Evolutionary conservation across 1,140 invertebrate species (phyloP).

Genomic region (Musca vetustissima): DNA sequence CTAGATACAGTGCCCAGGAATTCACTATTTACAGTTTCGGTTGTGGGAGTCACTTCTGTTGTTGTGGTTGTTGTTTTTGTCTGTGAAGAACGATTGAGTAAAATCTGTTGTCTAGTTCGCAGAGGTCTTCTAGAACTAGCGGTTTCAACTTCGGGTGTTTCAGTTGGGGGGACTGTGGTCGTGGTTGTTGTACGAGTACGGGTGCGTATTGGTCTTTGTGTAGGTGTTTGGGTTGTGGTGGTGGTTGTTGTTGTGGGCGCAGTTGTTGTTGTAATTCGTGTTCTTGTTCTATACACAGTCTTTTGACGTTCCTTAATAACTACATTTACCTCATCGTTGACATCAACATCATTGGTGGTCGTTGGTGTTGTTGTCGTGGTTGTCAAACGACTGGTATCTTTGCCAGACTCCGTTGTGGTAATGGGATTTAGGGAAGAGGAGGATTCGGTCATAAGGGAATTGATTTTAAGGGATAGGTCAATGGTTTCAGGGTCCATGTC

Average conservation of each 20-base stretch:
- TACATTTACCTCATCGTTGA: slow-evolving; percentile 9
- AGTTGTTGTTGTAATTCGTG: slow-evolving; percentile 28
- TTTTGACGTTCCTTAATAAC: slow-evolving; percentile 14
- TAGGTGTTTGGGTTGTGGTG: slow-evolving; percentile 2
- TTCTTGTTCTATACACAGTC: slow-evolving; percentile 11
- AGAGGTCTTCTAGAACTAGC: slow-evolving; percentile 5
- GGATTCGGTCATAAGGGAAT: slow-evolving; percentile 31
- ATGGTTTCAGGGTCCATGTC: slow-evolving; percentile 20
- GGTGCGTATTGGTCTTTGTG: slow-evolving; percentile 43
- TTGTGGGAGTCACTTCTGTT: slow-evolving; percentile 30
- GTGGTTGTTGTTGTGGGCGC: slow-evolving; percentile 26
- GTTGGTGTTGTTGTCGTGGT: slow-evolving; percentile 32
- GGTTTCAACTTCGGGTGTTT: slow-evolving; percentile 29
- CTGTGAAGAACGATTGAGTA: slow-evolving; percentile 21
- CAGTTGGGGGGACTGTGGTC: slow-evolving; percentile 33
- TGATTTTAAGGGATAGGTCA: slow-evolving; percentile 33
- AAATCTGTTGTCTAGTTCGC: slow-evolving; percentile 17
- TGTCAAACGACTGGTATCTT: slow-evolving; percentile 20
- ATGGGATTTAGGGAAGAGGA: slow-evolving; percentile 1
- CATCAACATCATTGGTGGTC: slow-evolving; percentile 4
- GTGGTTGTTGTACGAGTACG: slow-evolving; percentile 32
- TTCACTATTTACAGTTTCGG: slow-evolving; percentile 38
- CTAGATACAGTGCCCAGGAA: slow-evolving; percentile 55
- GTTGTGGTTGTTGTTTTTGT: slow-evolving; percentile 25
- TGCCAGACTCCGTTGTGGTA: slow-evolving; percentile 23